These are phyloP conservation scores for Piaya cayana DNA, from an alignment of 2,113 vertebrate genomes.

Conservation along the genomic window DNA sequence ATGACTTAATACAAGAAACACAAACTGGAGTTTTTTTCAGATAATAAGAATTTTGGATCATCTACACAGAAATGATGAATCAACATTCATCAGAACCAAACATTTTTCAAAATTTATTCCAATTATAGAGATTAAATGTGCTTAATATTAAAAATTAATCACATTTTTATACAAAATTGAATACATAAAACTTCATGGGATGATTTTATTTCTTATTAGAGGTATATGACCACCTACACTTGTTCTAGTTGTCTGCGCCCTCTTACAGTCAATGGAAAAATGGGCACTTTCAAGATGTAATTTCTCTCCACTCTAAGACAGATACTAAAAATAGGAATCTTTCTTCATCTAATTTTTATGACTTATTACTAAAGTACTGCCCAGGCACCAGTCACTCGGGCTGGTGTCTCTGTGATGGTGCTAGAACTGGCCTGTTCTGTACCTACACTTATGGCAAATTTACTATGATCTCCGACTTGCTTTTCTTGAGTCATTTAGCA, in stretches of 20 bases:
- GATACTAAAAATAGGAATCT: neutral
- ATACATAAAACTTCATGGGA: neutral
- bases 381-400: neutral
- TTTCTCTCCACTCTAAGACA: neutral
- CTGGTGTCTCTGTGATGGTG: neutral
- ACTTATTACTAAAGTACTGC: neutral
- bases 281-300: neutral
- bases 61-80: neutral
- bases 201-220: neutral
- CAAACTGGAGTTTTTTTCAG: neutral
- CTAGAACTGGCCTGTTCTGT: neutral
- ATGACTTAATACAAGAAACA: rapidly evolving
- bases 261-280: neutral
- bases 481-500: neutral
- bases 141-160: neutral
- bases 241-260: neutral
- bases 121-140: neutral
- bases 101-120: neutral
- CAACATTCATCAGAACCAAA: neutral
- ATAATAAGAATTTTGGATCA: rapidly evolving
- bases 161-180: neutral
- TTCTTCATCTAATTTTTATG: neutral
- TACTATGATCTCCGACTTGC: neutral
- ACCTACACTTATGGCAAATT: neutral
- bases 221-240: neutral